Evolutionary conservation across 2,888 invertebrate species (phyloP).

Genomic region (Neoascia interrupta): DNA sequence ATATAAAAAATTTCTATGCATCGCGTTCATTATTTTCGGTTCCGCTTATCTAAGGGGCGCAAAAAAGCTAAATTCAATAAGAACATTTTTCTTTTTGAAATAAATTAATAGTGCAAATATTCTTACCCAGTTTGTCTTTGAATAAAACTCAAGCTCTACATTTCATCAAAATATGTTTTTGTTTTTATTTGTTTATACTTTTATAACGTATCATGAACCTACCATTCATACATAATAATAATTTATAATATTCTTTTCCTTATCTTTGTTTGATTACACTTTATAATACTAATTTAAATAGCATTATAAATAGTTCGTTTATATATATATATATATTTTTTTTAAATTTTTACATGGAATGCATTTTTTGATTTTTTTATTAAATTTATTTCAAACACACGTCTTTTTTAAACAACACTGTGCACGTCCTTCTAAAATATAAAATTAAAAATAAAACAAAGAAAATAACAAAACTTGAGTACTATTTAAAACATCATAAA

Average conservation of each 20-base stretch:
- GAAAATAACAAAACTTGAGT: conserved; percentile 23
- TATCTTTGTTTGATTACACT: conserved; percentile 47
- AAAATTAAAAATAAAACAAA: conserved; percentile 10
- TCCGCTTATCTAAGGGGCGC: too few relatives aligned
- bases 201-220: conserved; percentile 74
- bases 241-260: conserved; percentile 61
- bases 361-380: conserved; percentile 71
- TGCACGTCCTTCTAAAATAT: conserved; percentile 21
- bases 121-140: too few relatives aligned
- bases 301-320: conserved; percentile 59
- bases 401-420: conserved; percentile 32
- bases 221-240: conserved; percentile 71
- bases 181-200: conserved; percentile 71
- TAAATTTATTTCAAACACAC: conserved; percentile 55
- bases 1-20: too few relatives aligned
- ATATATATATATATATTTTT: too few relatives aligned
- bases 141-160: conserved; percentile 67
- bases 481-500: conserved; percentile 30
- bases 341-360: conserved; percentile 78
- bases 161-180: conserved; percentile 72
- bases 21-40: too few relatives aligned
- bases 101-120: too few relatives aligned
- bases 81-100: background rate
- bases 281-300: conserved; percentile 57
- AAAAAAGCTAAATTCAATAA: too few relatives aligned